phyloP scores from a whole-genome alignment of 2,113 vertebrate genomes.

The Loxodonta africana region DNA sequence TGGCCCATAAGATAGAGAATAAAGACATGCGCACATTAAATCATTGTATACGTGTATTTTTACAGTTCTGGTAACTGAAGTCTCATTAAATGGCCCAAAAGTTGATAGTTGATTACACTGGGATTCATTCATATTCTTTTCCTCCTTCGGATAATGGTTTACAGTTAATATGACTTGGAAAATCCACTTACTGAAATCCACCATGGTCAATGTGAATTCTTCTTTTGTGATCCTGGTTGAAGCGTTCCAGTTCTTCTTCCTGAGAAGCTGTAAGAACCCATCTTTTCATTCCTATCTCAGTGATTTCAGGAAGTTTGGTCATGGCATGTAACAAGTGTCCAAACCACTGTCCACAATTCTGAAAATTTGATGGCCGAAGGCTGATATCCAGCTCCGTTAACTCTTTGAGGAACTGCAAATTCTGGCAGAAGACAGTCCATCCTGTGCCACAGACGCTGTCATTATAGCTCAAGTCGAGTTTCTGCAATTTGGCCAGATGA shows the following conservation, averaged over 20 bases:
- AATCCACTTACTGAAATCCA: neutral
- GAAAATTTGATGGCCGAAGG: conserved; percentile 85
- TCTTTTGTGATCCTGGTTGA: conserved; percentile 83
- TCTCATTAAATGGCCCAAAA: neutral
- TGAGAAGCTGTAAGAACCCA: conserved; percentile 88
- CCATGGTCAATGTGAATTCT: conserved; percentile 88
- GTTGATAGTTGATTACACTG: neutral
- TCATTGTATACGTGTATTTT: neutral
- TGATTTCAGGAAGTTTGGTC: conserved; percentile 87
- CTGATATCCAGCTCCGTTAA: conserved; percentile 92
- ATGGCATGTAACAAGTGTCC: conserved; percentile 87
- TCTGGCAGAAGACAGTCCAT: conserved; percentile 89
- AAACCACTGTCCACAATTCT: conserved; percentile 89
- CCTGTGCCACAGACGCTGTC: conserved; percentile 86
- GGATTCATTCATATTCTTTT: neutral
- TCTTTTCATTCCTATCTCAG: conserved; percentile 89
- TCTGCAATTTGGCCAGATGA: conserved; percentile 86
- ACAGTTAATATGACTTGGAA: neutral
- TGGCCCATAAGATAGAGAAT: neutral
- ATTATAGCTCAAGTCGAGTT: conserved; percentile 94
- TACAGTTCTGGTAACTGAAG: neutral
- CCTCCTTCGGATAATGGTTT: neutral
- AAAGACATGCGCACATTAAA: neutral
- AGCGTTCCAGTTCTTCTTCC: conserved; percentile 84
- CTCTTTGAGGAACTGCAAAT: conserved; percentile 86